Conservation (phyloP, 2,113 vertebrate genomes). For the Platysternon megacephalum region DNA sequence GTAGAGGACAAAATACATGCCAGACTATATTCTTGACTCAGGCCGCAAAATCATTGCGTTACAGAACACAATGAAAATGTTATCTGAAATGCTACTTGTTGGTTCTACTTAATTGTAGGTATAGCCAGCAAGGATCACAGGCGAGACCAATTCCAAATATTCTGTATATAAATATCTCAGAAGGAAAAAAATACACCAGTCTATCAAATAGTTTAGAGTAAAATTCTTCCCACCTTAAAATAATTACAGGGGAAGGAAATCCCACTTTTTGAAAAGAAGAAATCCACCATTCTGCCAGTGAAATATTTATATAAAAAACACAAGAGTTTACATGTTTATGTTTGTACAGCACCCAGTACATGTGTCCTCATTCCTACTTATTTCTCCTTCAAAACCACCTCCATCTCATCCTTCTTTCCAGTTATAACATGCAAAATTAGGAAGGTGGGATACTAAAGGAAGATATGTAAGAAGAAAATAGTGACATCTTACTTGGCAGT, state of each 20-base stretch:
- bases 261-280: not conserved
- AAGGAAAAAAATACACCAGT: not conserved
- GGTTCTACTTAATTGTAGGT: not conserved
- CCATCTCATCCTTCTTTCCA: slow-evolving; percentile 16
- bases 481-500: slow-evolving; percentile 93
- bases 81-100: slow-evolving; percentile 22
- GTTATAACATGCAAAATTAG: slow-evolving; percentile 41
- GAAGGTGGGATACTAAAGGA: not conserved
- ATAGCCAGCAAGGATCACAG: not conserved
- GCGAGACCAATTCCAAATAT: not conserved
- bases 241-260: not conserved
- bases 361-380: slow-evolving; percentile 1
- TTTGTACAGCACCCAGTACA: not conserved
- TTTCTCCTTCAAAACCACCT: slow-evolving; percentile 15
- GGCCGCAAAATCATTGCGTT: not conserved
- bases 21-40: not conserved
- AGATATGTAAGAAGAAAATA: slow-evolving; percentile 22
- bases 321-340: slow-evolving; percentile 15
- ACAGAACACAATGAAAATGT: slow-evolving; percentile 23
- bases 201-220: not conserved
- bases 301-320: not conserved
- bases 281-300: slow-evolving; percentile 15
- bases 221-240: not conserved
- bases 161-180: not conserved
- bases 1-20: slow-evolving; percentile 41